Evolutionary conservation across 2,113 vertebrate genomes (phyloP), one percentile per base, ranked within the genome.

Genomic region (Circaetus gallicus): DNA sequence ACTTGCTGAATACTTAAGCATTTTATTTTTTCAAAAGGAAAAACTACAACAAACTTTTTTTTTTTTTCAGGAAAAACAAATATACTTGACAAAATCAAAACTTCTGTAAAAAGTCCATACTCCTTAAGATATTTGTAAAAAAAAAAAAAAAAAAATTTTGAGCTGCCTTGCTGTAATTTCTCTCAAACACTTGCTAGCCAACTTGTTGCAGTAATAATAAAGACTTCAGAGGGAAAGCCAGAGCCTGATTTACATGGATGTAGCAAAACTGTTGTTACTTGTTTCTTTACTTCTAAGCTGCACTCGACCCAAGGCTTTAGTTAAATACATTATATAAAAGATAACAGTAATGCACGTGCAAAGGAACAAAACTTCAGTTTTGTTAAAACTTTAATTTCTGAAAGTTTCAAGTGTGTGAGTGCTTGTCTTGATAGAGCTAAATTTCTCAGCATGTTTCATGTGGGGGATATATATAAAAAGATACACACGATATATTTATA

Each of bases 21-120:
- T 42, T 20, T 32, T 14, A 6, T 20, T 59, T 43, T 66, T 63
- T 56, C 49, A 21, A 34, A 24, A 28, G 4, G 18, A 45, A 81
- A 72, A n/a, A 2, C 3, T 10, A 18, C 20, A 62, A 16, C 1
- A 6, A 43, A 18, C 2, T 16, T 28, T 29, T 29, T 21, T 21
- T 29, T 21, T 45, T 65, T 52, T n/a, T 24, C 6, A 16, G 9
- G 16, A 10, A 25, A 76, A 62, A 9, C 3, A 84, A 61, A 24
- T 38, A 11, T 2, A 14, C 10, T 11, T 52, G 17, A 14, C 13
- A 25, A 49, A 58, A 63, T 36, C 13, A 82, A 11, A 83, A 21
- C 2, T 25, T 56, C 7, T 25, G 1, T 18, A 11, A 20, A 17
- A 20, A 31, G 3, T 49, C 12, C 3, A 2, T 59, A 43, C 1